phyloP scores from a whole-genome alignment of 2,113 vertebrate genomes.

The Aegotheles bennettii region DNA sequence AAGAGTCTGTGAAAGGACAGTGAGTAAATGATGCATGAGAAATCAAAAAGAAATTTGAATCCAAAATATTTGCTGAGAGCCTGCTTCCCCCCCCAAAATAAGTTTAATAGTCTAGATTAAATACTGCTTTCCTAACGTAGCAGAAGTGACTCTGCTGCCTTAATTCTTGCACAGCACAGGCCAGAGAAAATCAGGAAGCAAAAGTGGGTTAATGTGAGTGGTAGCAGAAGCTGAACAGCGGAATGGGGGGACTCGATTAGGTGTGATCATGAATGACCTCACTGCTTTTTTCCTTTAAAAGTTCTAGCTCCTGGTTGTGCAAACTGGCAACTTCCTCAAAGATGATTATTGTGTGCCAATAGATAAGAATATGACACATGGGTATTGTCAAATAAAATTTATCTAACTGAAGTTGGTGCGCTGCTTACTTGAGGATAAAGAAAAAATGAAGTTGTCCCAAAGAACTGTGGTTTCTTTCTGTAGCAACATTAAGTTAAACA shows the following conservation, averaged over 20 bases:
- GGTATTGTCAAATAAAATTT: neutral
- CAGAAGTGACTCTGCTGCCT: neutral
- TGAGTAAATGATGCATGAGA: neutral
- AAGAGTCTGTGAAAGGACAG: neutral
- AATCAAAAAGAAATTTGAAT: neutral
- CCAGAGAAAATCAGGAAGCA: neutral
- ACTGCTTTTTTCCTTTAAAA: neutral
- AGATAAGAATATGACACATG: neutral
- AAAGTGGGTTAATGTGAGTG: neutral
- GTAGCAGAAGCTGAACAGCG: neutral
- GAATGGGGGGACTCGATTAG: neutral
- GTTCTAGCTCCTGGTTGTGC: neutral
- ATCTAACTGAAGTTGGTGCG: neutral
- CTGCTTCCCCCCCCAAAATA: neutral
- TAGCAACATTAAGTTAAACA: neutral
- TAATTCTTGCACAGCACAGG: neutral
- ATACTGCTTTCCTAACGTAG: neutral
- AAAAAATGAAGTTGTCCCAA: neutral
- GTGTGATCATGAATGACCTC: neutral
- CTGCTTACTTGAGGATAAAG: neutral
- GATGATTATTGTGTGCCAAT: neutral
- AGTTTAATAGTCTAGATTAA: neutral
- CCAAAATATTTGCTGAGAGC: neutral
- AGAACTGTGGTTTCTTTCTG: neutral
- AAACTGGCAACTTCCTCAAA: neutral